These are phyloP conservation scores for Dasysyrphus albostriatus DNA, from an alignment of 2,888 invertebrate genomes.

Conservation along the genomic window DNA sequence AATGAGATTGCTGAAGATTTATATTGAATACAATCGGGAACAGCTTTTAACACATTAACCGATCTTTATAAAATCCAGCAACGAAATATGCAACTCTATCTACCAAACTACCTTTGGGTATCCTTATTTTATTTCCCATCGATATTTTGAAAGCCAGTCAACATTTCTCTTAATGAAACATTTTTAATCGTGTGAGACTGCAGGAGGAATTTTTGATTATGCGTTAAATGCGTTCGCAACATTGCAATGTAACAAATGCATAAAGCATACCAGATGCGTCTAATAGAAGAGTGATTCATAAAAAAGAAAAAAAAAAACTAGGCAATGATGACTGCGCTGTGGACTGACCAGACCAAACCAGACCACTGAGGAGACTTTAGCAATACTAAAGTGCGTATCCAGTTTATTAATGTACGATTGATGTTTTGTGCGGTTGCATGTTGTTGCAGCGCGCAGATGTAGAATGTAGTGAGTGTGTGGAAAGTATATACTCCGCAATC, in stretches of 20 bases:
- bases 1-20: too few species aligned
- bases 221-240: slow-evolving; percentile 39
- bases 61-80: background rate
- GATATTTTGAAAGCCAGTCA: background rate
- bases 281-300: slow-evolving; percentile 24
- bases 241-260: slow-evolving; percentile 24
- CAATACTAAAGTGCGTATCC: slow-evolving; percentile 14
- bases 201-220: slow-evolving; percentile 31
- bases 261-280: slow-evolving; percentile 26
- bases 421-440: slow-evolving; percentile 50
- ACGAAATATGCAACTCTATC: background rate
- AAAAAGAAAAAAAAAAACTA: slow-evolving; percentile 12
- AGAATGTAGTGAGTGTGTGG: background rate
- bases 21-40: too few species aligned
- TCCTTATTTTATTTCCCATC: slow-evolving; percentile 18
- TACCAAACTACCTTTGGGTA: background rate
- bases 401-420: slow-evolving; percentile 25
- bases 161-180: slow-evolving; percentile 32
- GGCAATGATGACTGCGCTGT: background rate
- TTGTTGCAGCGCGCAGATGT: background rate
- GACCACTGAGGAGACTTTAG: background rate
- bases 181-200: slow-evolving; percentile 36
- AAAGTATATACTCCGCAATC: background rate
- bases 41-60: too few species aligned
- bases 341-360: background rate